Conservation (phyloP, 2,888 invertebrate genomes). For the Tetanocera ferruginea region DNA sequence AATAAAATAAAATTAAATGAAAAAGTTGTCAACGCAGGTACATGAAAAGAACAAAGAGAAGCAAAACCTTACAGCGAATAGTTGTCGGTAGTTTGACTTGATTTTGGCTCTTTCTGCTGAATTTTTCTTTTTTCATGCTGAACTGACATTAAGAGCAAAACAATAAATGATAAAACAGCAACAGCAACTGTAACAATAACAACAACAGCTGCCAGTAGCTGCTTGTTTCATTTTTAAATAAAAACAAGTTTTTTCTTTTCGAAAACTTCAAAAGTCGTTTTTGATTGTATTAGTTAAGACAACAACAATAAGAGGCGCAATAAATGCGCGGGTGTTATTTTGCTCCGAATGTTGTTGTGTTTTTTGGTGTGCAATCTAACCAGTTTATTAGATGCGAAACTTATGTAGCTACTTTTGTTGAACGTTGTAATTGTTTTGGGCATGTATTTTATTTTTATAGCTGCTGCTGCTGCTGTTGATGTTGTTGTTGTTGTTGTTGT, state of each 20-base stretch:
- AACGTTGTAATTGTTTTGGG: not conserved
- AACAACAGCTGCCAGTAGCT: conserved; percentile 1
- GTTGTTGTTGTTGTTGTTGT: no score
- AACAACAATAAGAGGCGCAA: not conserved
- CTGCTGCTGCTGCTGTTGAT: not conserved
- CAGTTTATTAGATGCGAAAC: conserved; percentile 18
- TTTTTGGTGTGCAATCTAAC: not conserved
- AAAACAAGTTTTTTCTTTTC: not conserved
- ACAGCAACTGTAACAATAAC: not conserved
- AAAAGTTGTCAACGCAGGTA: not conserved
- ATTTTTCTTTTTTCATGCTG: not conserved
- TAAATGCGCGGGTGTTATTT: conserved; percentile 22
- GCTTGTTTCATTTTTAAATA: not conserved
- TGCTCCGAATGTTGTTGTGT: not conserved
- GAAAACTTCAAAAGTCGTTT: not conserved
- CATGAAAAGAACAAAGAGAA: not conserved
- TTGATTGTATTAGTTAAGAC: no score
- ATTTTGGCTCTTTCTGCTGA: not conserved
- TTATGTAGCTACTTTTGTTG: not conserved
- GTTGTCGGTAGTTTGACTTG: not conserved
- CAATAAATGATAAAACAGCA: not conserved
- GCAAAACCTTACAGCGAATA: not conserved
- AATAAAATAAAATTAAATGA: not conserved
- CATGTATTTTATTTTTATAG: not conserved
- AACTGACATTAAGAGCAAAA: conserved; percentile 20